phyloP scores from a whole-genome alignment of 2,113 vertebrate genomes.

The Xiphophorus maculatus region DNA sequence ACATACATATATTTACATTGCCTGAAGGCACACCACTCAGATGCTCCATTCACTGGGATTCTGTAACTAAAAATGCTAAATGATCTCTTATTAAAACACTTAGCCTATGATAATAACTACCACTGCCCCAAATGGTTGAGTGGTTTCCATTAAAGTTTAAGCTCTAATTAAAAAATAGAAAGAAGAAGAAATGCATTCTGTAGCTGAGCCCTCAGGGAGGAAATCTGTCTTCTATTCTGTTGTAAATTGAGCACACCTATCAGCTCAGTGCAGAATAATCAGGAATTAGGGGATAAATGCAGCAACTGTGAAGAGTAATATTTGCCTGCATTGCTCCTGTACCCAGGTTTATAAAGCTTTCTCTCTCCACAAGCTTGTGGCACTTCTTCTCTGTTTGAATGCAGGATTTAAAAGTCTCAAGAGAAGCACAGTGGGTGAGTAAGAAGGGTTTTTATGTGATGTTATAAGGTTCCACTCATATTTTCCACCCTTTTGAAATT shows the following conservation, averaged over 20 bases:
- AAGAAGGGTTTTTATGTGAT: slow-evolving; percentile 60
- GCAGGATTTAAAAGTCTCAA: slow-evolving; percentile 65
- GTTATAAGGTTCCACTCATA: slow-evolving; percentile 66
- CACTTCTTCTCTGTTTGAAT: slow-evolving; percentile 57
- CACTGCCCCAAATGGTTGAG: slow-evolving; percentile 56
- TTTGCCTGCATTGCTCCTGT: slow-evolving; percentile 47
- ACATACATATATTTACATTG: neutral
- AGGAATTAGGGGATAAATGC: slow-evolving; percentile 77
- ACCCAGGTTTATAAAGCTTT: slow-evolving; percentile 64
- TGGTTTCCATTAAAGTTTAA: slow-evolving; percentile 73
- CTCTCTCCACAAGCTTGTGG: slow-evolving; percentile 37
- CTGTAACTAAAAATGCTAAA: slow-evolving; percentile 57
- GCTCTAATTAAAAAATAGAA: slow-evolving; percentile 74
- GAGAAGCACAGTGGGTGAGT: slow-evolving; percentile 61
- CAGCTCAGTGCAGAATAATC: slow-evolving; percentile 77
- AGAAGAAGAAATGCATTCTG: slow-evolving; percentile 55
- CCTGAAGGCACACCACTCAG: slow-evolving; percentile 28
- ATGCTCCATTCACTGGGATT: slow-evolving; percentile 24
- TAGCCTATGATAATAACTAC: slow-evolving; percentile 71
- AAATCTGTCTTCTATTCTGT: slow-evolving; percentile 74
- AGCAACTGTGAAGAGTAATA: slow-evolving; percentile 73
- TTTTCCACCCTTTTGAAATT: slow-evolving; percentile 46
- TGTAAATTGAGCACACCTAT: slow-evolving; percentile 79
- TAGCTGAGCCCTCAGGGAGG: slow-evolving; percentile 48
- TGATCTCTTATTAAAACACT: slow-evolving; percentile 73